Base-by-base conservation (phyloP, 2,113 vertebrate species). In the Eonycteris spelaea region DNA sequence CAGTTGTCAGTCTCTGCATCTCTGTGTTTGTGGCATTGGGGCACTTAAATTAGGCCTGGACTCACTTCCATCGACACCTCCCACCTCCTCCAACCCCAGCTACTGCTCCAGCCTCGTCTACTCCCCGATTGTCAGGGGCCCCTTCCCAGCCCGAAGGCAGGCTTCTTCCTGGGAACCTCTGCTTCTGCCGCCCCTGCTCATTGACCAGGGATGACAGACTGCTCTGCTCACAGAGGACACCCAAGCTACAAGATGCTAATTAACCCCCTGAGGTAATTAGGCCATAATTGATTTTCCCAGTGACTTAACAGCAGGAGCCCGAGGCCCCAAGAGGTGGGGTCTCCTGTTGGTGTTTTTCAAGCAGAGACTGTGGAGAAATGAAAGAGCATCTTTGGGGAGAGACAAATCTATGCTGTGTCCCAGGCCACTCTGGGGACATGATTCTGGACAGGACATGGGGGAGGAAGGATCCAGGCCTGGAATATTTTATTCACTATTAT, bases 201-300 rank as follows among this genome's bases (percentile, higher is more conserved):
- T 86, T 93, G 83, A 84, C 86, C 73, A 0, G 48, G 83, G 0
- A 95, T 83, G 3, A 91, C 68, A 82, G 5, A 65, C 38, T n/a
- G 33, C 9, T 89, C 55, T 30, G 12, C 96, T 97, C 78, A 77
- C 57, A 0, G 22, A 14, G 51, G 88, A 97, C 97, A 94, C 90
- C 98, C 94, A 96, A 33, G 87, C 77, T 90, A 97, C 91, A 70
- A 48, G 73, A 95, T 92, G 98, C 97, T 99, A 99, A 99, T 99
- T 99, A 99, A 99, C 98, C 98, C 96, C 96, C 97, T 96, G 98
- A 98, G 97, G 96, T 98, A 98, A 99, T 98, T 98, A 99, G 97
- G 96, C 97, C 95, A 21, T 98, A 99, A 98, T 97, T 99, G 98
- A 99, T 98, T 98, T 98, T 89, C 97, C 98, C 98, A 97, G 74